Conservation (phyloP, 64 coral and sea anemone species). For the Stichodactyla helianthus region DNA sequence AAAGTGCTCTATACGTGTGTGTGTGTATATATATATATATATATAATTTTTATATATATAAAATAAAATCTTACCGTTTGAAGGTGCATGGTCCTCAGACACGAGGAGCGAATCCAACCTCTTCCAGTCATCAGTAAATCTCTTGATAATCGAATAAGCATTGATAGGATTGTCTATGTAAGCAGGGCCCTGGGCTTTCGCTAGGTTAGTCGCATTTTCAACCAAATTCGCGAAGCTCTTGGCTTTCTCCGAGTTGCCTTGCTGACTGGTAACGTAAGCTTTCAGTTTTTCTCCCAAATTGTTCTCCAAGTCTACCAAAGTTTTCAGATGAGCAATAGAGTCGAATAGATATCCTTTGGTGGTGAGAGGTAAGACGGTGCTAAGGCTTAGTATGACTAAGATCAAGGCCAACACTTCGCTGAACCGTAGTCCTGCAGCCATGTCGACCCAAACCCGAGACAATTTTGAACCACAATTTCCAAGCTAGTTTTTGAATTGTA, state of each 20-base stretch:
- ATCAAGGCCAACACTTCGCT: not conserved
- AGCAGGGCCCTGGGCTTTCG: conserved; percentile 7
- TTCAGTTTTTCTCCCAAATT: conserved; percentile 52
- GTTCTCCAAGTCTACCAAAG: conserved; percentile 65
- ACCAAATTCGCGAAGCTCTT: conserved; percentile 50
- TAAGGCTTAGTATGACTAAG: not conserved
- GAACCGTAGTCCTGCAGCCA: not conserved
- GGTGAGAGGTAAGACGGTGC: not conserved
- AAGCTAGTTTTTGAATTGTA: not conserved
- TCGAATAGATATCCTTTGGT: conserved; percentile 29
- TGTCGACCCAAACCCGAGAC: not conserved
- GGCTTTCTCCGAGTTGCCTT: conserved; percentile 26
- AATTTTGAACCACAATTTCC: not conserved
- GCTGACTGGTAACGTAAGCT: conserved; percentile 37
- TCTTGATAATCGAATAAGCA: conserved; percentile 39
- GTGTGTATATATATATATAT: not conserved
- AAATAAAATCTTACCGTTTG: conserved; percentile 44
- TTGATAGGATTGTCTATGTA: conserved; percentile 22
- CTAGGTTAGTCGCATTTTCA: conserved; percentile 33
- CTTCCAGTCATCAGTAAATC: conserved; percentile 35
- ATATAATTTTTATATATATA: not conserved
- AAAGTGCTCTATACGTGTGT: too few species aligned
- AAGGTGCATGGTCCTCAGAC: conserved; percentile 22
- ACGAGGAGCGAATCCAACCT: conserved; percentile 33
- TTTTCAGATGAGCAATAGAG: conserved; percentile 51